Evolutionary conservation across 2,888 invertebrate species (phyloP).

Genomic region (Eudasyphora cyanicolor): DNA sequence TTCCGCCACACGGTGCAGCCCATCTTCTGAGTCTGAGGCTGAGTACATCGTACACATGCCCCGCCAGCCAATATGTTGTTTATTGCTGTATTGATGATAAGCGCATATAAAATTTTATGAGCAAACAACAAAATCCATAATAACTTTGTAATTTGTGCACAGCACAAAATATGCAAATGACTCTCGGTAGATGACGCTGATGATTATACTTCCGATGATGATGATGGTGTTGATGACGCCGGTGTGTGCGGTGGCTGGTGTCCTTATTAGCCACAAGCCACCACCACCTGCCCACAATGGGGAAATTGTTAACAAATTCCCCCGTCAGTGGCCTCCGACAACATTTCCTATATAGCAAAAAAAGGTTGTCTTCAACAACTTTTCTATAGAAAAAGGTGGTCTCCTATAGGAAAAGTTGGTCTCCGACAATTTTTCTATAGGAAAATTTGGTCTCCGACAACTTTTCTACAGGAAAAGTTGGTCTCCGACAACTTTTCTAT

Average conservation of each 20-base stretch:
- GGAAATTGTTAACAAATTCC: slow-evolving; percentile 34
- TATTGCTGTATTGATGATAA: slow-evolving; percentile 58
- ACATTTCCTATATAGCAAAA: too few species aligned
- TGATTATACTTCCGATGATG: not conserved
- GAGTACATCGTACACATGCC: not conserved
- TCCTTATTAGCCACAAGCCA: slow-evolving; percentile 6
- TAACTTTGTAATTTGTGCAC: slow-evolving; percentile 61
- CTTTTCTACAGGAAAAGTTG: too few species aligned
- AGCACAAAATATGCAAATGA: slow-evolving; percentile 55
- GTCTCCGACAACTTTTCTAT: too few species aligned
- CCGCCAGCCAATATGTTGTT: slow-evolving; percentile 56
- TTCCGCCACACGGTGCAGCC: not conserved
- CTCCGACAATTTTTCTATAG: too few species aligned
- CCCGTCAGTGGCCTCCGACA: too few species aligned
- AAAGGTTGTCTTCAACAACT: too few species aligned
- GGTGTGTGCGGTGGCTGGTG: not conserved
- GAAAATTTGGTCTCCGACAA: too few species aligned
- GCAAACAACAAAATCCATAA: slow-evolving; percentile 62
- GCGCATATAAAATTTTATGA: slow-evolving; percentile 60
- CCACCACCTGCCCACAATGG: too few species aligned
- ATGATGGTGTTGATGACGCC: too few species aligned
- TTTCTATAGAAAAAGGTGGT: too few species aligned
- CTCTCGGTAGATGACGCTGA: not conserved
- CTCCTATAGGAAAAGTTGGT: too few species aligned
- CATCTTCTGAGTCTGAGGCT: not conserved